Conservation (phyloP, 1,140 invertebrate genomes). For the Potamilus streckersoni region DNA sequence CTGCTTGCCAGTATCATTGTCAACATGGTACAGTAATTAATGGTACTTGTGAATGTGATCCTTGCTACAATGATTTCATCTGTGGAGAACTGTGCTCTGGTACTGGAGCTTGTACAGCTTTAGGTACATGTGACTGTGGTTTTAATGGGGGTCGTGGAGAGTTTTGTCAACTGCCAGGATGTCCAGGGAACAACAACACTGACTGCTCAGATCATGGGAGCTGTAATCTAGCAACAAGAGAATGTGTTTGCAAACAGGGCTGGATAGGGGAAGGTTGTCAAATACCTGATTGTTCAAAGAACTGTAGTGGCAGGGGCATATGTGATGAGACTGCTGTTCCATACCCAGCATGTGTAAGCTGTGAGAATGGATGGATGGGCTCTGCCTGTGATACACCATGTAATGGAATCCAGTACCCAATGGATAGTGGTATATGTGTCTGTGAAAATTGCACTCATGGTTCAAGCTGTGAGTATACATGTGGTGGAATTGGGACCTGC, state of each 20-base stretch:
- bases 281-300: constrained; percentile 39
- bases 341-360: constrained; percentile 40
- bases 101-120: constrained; percentile 27
- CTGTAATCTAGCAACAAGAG: constrained; percentile 29
- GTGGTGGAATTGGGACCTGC: not conserved
- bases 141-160: constrained; percentile 35
- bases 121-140: constrained; percentile 39
- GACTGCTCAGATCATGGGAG: constrained; percentile 34
- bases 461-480: constrained; percentile 23
- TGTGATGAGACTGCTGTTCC: constrained; percentile 30
- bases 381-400: constrained; percentile 42
- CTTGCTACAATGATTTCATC: constrained; percentile 35
- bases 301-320: constrained; percentile 40
- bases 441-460: constrained; percentile 28
- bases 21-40: too few species aligned
- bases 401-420: constrained; percentile 38
- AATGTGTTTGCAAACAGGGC: constrained; percentile 44
- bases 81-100: constrained; percentile 36
- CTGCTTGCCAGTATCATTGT: too few species aligned
- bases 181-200: constrained; percentile 33
- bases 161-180: constrained; percentile 34
- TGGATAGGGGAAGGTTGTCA: constrained; percentile 44
- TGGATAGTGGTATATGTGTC: constrained; percentile 37
- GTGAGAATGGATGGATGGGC: constrained; percentile 46
- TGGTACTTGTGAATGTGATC: constrained; percentile 29